Evolutionary conservation across 2,113 vertebrate genomes (phyloP), one percentile per base, ranked within the genome.

Genomic region (Ammodytes dubius): DNA sequence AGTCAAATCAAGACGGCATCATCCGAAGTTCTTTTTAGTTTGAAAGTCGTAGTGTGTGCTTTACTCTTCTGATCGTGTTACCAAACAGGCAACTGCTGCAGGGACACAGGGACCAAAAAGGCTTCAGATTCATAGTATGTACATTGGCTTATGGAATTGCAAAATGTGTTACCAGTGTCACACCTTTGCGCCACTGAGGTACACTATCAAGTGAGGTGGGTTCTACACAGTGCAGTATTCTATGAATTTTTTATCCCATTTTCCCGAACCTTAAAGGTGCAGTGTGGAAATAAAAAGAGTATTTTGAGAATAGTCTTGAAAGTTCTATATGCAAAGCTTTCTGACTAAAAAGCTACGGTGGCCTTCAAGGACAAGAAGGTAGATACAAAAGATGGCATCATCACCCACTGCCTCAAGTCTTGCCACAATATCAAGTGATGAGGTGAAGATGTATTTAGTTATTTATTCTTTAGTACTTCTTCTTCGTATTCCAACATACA

Each of bases 1-100:
- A 45, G 12, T 69, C 63, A 83, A 61, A 72, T 58, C 52, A 59
- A 68, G 50, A 3, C 11, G 8, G 14, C 50, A 39, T 56, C 74
- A 67, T 68, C 42, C 46, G 0, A 10, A 40, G 4, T 70, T 10
- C 47, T 19, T 63, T 54, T 53, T 19, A 4, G 40, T 11, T 15
- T 43, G 4, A 74, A 52, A 54, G 27, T 35, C 27, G 19, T 10
- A 58, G 4, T 45, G 46, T 13, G 35, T 52, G 42, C 27, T 42
- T 49, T 61, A 0, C 59, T 56, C 37, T n/a, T 56, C 37, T n/a
- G 49, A 27, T 9, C 42, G 17, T 5, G 57, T 54, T 70, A 43
- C 40, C 50, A 42, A 8, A 8, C 3, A 0, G 14, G 14, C 15
- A 43, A n/a, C 7, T 63, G 15, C 1, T 42, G 1, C 13, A 15